These are phyloP conservation scores for Melanocharis versteri DNA, from an alignment of 2,113 vertebrate species.

Conservation along the genomic window DNA sequence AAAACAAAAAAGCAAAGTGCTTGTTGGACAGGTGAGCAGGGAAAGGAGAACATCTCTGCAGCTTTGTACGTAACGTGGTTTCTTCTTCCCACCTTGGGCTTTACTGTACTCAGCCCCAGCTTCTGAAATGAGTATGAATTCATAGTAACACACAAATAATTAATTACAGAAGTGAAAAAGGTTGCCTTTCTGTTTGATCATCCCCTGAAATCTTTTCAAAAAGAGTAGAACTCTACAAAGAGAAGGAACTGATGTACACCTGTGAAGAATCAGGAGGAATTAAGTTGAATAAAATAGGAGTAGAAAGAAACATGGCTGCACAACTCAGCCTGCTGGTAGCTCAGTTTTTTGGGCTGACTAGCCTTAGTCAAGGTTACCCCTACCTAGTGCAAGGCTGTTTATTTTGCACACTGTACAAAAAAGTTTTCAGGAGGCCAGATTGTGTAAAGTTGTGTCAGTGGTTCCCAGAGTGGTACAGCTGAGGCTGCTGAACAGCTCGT, in stretches of 20 bases:
- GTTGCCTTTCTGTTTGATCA: not conserved
- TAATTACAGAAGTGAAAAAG: not conserved
- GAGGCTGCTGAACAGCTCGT: not conserved
- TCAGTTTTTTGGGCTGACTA: not conserved
- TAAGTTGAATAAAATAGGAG: not conserved
- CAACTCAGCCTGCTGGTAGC: fast-evolving
- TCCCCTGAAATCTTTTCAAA: not conserved
- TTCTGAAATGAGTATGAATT: not conserved
- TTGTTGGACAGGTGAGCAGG: not conserved
- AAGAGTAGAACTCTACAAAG: not conserved
- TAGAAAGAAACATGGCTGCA: not conserved
- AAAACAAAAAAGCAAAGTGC: not conserved
- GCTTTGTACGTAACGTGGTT: not conserved
- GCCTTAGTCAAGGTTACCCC: not conserved
- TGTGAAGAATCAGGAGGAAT: not conserved
- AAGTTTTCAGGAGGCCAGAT: not conserved
- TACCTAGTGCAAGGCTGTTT: not conserved
- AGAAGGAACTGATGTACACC: not conserved
- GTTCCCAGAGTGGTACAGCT: not conserved
- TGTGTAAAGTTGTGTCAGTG: not conserved
- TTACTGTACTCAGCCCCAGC: not conserved
- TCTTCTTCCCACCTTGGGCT: not conserved
- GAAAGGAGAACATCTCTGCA: not conserved
- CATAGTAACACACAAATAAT: not conserved
- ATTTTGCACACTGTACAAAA: not conserved